These are phyloP conservation scores for Kobus ellipsiprymnus DNA, from an alignment of 2,113 vertebrate genomes.

Conservation along the genomic window DNA sequence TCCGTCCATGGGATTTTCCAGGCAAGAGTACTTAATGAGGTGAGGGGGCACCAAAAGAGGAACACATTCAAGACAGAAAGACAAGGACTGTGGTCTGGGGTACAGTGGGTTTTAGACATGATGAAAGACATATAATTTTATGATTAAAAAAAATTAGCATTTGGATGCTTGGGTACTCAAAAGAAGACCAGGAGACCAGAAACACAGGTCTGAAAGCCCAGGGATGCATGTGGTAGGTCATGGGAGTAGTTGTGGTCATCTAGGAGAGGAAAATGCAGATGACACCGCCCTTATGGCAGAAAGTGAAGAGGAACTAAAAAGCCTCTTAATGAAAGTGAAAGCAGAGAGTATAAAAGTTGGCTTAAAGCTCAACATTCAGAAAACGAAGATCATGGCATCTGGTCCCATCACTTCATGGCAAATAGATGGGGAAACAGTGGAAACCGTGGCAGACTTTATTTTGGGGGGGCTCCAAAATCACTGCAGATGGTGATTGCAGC, in stretches of 20 bases:
- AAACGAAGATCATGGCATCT: too few relatives aligned
- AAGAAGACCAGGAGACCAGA: neutral
- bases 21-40: neutral
- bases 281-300: too few relatives aligned
- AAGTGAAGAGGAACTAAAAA: too few relatives aligned
- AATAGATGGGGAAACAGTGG: too few relatives aligned
- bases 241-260: neutral
- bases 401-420: too few relatives aligned
- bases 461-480: too few relatives aligned
- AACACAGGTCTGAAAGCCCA: neutral
- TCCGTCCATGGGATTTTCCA: too few relatives aligned
- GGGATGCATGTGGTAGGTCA: neutral
- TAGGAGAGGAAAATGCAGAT: neutral
- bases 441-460: too few relatives aligned
- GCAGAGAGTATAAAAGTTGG: too few relatives aligned
- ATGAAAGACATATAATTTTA: neutral
- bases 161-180: neutral
- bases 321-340: too few relatives aligned
- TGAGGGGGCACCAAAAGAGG: neutral
- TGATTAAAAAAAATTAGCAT: neutral
- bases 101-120: neutral
- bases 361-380: too few relatives aligned
- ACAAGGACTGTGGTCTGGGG: neutral
- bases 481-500: too few relatives aligned
- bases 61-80: neutral